Base-by-base conservation (phyloP, 92 coral and sea anemone species). In the Hydrozoanthus gracilis region DNA sequence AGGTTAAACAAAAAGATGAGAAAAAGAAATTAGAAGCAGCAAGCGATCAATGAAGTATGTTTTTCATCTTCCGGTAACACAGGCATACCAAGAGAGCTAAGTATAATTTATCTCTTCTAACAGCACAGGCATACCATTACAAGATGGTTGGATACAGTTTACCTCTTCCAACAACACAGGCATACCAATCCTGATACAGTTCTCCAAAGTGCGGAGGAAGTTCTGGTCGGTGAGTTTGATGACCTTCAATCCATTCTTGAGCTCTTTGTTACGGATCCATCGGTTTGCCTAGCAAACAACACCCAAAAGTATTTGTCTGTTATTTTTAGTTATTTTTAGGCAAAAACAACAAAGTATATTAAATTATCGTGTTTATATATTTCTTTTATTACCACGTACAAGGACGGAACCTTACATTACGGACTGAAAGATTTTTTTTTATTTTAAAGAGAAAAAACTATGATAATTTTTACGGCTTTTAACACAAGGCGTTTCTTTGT, bases 161-260 rank as follows among this genome's bases (percentile, higher is more conserved):
- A 86, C 90, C 89, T 97, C 99, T 83, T 97, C 99, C 61, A 97
- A 90, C 76, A 97, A 77, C 83, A 97, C 99, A 82, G 99, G 99
- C 98, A 97, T 97, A 54, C 99, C 99, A 83, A 97, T 95, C 69
- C 99, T 96, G 76, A 97, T 97, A 74, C 99, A 97, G 83, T 97
- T 97, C 91, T 97, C 99, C 17, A 97, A 92, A 35, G 99, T 97
- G 60, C 99, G 94, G 79, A 97, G 90, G 87, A 95, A 97, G 94
- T 93, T 97, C 73, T 91, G 93, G 86, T 97, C 99, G 10, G 99
- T 97, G 48, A 97, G 94, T 78, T 97, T 97, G 88, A 97, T 93
- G 84, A 97, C 95, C 82, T 97, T 97, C 2, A 97, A 91, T 27
- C 98, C 98, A 80, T 97, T 97, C 91, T 97, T 97, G 50, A 98